Percentiles rank a stretch among this genome's conserved stretches.
Evolutionary conservation across 2,888 invertebrate species (phyloP).

Genomic region (Timema cristinae): DNA sequence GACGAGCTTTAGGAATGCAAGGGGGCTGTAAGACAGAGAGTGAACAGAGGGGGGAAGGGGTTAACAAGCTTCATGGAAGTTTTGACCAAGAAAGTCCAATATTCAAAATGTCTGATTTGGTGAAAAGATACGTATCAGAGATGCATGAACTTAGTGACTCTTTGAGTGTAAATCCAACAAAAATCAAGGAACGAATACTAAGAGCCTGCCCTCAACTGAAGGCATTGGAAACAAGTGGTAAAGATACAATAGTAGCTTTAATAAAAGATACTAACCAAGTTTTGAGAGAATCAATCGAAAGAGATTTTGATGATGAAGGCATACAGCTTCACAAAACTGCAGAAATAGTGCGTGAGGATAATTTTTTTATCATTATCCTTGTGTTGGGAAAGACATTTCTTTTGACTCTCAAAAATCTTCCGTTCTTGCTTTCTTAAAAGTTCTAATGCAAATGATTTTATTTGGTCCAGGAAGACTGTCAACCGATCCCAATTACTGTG

Average conservation of each 20-base stretch:
- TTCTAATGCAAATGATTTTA: background rate
- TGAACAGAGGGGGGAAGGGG: no score
- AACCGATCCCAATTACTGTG: background rate
- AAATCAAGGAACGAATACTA: constrained; percentile 2
- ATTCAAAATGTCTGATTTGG: constrained; percentile 7
- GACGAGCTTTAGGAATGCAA: no score
- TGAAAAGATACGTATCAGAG: background rate
- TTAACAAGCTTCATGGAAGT: background rate
- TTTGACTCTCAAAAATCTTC: background rate
- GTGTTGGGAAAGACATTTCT: background rate
- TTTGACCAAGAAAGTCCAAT: background rate
- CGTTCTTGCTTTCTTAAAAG: background rate
- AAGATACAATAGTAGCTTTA: constrained; percentile 13
- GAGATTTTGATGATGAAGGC: constrained; percentile 18
- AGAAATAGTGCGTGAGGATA: constrained; percentile 20
- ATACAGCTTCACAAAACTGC: constrained; percentile 11
- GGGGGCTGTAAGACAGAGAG: no score
- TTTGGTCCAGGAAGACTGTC: constrained; percentile 4
- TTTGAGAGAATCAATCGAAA: background rate
- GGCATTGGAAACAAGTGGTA: background rate
- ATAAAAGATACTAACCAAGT: background rate
- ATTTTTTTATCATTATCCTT: constrained; percentile 4
- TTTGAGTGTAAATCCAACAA: background rate
- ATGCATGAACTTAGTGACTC: background rate
- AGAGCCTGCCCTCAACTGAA: constrained; percentile 15